Percentiles rank a stretch among this genome's conserved stretches.
Conservation (phyloP, 2,888 invertebrate genomes). For the Andricus curvator region DNA sequence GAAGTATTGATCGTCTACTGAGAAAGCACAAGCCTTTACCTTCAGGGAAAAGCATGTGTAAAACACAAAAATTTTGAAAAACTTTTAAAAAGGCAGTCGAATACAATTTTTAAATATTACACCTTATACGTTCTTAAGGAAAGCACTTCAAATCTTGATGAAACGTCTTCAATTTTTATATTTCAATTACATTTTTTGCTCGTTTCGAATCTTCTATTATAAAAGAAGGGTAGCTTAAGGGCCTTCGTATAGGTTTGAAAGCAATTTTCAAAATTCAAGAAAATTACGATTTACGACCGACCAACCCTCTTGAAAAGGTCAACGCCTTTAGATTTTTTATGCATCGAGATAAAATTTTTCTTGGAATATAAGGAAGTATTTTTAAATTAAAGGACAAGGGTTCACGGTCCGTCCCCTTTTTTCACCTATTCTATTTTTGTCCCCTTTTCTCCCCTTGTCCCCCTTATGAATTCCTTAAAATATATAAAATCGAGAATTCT, state of each 20-base stretch:
- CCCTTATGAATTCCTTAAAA: too few relatives aligned
- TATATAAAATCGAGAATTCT: too few relatives aligned
- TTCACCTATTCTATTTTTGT: too few relatives aligned
- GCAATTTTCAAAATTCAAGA: too few relatives aligned
- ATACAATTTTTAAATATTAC: background rate
- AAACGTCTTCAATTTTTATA: background rate
- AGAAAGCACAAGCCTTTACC: conserved; percentile 20
- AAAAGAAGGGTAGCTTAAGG: background rate
- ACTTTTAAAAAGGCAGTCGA: background rate
- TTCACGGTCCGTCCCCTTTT: too few relatives aligned
- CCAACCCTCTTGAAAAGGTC: too few relatives aligned
- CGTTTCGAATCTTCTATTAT: background rate
- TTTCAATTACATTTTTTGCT: background rate
- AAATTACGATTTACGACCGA: too few relatives aligned
- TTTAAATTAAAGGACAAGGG: too few relatives aligned
- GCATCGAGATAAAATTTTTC: too few relatives aligned
- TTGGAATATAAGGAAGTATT: too few relatives aligned
- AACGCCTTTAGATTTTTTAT: too few relatives aligned
- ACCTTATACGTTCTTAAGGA: background rate
- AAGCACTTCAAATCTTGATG: background rate
- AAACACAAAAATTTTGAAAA: background rate
- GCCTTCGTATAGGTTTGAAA: background rate
- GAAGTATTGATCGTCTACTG: background rate
- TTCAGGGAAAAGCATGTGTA: background rate
- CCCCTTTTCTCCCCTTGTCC: too few relatives aligned